A percentile compares a stretch with the other conserved stretches of the same genome.
Conservation (phyloP, 2,113 vertebrate genomes). For the Cyanoderma ruficeps region DNA sequence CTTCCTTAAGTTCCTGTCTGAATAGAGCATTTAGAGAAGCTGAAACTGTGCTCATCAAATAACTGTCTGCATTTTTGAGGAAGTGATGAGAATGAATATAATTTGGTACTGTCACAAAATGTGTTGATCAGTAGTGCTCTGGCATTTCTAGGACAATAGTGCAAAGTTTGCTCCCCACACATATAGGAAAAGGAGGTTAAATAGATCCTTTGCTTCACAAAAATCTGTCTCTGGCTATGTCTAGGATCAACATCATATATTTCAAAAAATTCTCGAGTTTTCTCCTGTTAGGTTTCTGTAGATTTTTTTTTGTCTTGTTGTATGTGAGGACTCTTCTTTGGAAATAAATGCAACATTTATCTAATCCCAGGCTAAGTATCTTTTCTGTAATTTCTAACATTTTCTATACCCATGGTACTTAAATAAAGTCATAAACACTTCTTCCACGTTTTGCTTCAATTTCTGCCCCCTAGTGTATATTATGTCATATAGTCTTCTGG, state of each 20-base stretch:
- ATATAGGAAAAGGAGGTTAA: not conserved
- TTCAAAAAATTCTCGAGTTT: not conserved
- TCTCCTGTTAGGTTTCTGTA: not conserved
- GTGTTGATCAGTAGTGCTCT: not conserved
- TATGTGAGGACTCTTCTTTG: not conserved
- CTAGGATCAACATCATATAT: not conserved
- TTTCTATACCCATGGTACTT: not conserved
- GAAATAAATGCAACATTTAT: not conserved
- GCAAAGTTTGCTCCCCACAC: not conserved
- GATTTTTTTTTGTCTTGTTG: not conserved
- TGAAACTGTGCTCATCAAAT: slow-evolving; percentile 41
- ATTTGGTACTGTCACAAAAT: not conserved
- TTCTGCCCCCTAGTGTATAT: not conserved
- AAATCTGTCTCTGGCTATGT: not conserved
- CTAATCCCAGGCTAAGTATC: not conserved
- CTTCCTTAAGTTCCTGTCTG: slow-evolving; percentile 46
- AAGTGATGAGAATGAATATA: not conserved
- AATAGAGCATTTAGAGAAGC: slow-evolving; percentile 44
- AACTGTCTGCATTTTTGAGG: slow-evolving; percentile 37
- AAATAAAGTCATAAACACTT: not conserved
- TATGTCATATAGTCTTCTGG: not conserved
- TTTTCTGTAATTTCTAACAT: not conserved
- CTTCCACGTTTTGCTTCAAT: not conserved
- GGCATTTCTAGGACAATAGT: not conserved
- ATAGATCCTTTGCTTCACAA: not conserved